Evolutionary conservation across 2,113 vertebrate genomes (phyloP).

Genomic region (Leptodactylus fuscus): DNA sequence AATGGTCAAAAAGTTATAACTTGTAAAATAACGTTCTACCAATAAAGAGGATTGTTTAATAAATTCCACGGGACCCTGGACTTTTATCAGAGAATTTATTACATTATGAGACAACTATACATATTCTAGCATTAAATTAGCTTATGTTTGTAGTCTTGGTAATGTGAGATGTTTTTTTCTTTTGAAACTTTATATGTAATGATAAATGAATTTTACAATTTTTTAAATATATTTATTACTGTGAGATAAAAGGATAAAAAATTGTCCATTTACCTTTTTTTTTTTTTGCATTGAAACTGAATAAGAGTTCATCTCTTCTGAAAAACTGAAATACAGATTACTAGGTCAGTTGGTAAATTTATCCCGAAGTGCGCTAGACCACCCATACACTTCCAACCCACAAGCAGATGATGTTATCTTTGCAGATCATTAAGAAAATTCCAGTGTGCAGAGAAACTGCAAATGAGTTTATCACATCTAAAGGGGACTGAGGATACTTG

Average conservation of each 20-base stretch:
- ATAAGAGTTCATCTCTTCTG: not conserved
- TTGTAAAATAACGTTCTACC: not conserved
- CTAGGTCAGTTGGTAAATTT: not conserved
- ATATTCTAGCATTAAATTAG: no score
- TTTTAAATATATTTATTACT: no score
- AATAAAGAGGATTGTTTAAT: not conserved
- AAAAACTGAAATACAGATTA: not conserved
- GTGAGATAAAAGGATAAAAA: not conserved
- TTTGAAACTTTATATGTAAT: not conserved
- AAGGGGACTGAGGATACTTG: conserved; percentile 1
- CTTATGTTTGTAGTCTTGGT: not conserved
- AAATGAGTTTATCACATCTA: conserved; percentile 9
- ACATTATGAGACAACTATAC: not conserved
- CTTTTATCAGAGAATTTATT: not conserved
- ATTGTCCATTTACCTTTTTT: not conserved
- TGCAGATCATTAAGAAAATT: conserved; percentile 32
- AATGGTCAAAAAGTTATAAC: not conserved
- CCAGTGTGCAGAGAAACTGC: not conserved
- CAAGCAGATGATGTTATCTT: conserved; percentile 41
- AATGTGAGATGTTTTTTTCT: not conserved
- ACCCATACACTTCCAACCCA: conserved; percentile 6
- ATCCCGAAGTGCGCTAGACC: conserved; percentile 12
- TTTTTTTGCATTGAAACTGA: no score
- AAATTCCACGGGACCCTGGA: no score
- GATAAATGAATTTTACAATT: no score